Base-by-base conservation (phyloP, 2,888 invertebrate genomes). In the Synanthedon myopaeformis region DNA sequence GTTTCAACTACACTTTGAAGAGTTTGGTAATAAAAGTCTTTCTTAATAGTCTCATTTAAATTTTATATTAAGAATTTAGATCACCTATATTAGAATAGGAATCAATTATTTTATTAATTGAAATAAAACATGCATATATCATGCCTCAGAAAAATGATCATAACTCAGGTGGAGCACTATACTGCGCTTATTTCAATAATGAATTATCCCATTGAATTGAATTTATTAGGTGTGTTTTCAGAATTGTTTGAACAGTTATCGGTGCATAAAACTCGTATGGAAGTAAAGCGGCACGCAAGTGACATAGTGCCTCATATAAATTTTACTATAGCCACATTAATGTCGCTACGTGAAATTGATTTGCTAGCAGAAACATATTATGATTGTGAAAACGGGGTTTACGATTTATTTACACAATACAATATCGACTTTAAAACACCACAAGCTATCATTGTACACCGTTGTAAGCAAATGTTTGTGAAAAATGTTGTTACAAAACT, bases 341-440 rank as follows among this genome's bases (percentile, higher is more conserved):
- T 84, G 85, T 86, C 82, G 80, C 79, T 82, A 85, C 84, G 84
- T 84, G 86, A 87, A 87, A 86, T 86, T 86, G 87, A 87, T 87
- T 87, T 87, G 84, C 85, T 74, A 74, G 80, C 84, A 83, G 82
- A 85, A 87, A 85, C 85, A 84, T 86, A 86, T 86, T 86, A 86
- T 83, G 86, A 86, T 87, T 87, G 84, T 83, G 87, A 83, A 87
- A 87, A 87, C 73, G 80, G 81, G 87, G 86, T 87, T 87, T 87
- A 87, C 86, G 86, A 83, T 85, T 85, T 87, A 86, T 86, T 87
- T 85, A 82, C 84, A 82, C 82, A 80, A 74, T 72, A 76, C 81
- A 70, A 78, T 83, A 84, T 76, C 78, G 74, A 75, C 72, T 81
- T 73, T 61, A 68, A 19, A 76, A 79, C 77, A 77, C 72, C 79